Evolutionary conservation across 1,140 invertebrate species (phyloP).

Genomic region (Gryllus bimaculatus): DNA sequence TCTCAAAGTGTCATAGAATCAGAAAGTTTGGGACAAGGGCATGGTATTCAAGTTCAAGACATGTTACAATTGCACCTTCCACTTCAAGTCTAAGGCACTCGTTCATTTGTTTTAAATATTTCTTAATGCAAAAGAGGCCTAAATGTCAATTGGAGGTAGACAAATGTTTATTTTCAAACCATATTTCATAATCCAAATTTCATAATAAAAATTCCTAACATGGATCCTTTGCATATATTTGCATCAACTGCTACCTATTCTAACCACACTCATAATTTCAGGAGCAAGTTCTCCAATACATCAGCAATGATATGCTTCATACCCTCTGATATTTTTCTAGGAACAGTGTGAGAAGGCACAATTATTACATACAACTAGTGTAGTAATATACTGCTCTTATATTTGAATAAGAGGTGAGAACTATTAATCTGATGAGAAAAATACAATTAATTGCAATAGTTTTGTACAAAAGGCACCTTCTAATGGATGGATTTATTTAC

Average conservation of each 20-base stretch:
- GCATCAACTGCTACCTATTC: neutral
- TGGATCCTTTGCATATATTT: neutral
- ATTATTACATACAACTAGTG: neutral
- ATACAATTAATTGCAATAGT: neutral
- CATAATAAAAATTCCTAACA: too few species aligned
- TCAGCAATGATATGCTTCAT: neutral
- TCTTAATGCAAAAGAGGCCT: neutral
- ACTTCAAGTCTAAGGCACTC: neutral
- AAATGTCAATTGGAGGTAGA: neutral
- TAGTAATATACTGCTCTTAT: too few species aligned
- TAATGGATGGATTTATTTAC: neutral
- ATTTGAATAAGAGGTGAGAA: too few species aligned
- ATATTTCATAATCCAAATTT: too few species aligned
- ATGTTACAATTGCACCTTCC: neutral
- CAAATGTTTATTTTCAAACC: too few species aligned
- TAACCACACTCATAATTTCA: neutral
- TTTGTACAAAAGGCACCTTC: neutral
- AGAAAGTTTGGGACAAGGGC: neutral
- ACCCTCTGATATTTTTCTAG: neutral
- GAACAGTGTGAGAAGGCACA: neutral
- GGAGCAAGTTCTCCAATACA: neutral
- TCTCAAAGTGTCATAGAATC: neutral
- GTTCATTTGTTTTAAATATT: neutral
- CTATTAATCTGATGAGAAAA: too few species aligned
- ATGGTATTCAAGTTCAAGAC: conserved; percentile 1